Percentiles rank a stretch among this genome's conserved stretches.
Conservation (phyloP, 2,113 vertebrate genomes). For the Calyptommatus sinebrachiatus region DNA sequence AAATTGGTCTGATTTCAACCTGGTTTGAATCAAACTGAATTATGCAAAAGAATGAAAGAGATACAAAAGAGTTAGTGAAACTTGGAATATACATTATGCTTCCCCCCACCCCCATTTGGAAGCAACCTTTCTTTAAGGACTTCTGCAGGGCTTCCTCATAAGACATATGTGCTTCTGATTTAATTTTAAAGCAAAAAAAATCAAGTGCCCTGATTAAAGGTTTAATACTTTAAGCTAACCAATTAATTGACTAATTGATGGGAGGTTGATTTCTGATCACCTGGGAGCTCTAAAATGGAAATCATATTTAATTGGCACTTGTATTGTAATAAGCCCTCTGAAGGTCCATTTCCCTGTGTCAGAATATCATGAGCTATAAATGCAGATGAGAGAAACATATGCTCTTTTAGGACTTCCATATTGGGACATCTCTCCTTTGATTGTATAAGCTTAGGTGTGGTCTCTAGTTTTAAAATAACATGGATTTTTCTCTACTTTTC, state of each 20-base stretch:
- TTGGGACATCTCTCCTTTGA: too few species aligned
- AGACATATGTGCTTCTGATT: too few species aligned
- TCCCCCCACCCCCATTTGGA: neutral
- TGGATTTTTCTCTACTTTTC: too few species aligned
- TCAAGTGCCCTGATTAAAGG: neutral
- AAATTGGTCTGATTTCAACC: too few species aligned
- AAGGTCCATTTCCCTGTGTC: neutral
- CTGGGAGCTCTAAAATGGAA: neutral
- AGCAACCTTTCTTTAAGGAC: neutral
- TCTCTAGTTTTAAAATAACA: too few species aligned
- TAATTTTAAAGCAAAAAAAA: neutral
- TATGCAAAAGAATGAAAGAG: neutral
- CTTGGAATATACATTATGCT: neutral
- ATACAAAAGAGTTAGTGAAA: neutral
- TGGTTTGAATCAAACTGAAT: too few species aligned
- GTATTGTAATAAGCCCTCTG: neutral
- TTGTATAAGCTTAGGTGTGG: too few species aligned
- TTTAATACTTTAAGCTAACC: neutral
- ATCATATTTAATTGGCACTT: neutral
- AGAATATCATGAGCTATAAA: neutral
- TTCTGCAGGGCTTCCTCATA: too few species aligned
- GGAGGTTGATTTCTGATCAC: neutral
- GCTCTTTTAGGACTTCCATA: neutral
- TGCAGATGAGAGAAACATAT: neutral
- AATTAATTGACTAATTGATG: neutral